Evolutionary conservation across 92 coral and sea anemone genomes (phyloP).

Genomic region (Epizoanthus illoricatus): DNA sequence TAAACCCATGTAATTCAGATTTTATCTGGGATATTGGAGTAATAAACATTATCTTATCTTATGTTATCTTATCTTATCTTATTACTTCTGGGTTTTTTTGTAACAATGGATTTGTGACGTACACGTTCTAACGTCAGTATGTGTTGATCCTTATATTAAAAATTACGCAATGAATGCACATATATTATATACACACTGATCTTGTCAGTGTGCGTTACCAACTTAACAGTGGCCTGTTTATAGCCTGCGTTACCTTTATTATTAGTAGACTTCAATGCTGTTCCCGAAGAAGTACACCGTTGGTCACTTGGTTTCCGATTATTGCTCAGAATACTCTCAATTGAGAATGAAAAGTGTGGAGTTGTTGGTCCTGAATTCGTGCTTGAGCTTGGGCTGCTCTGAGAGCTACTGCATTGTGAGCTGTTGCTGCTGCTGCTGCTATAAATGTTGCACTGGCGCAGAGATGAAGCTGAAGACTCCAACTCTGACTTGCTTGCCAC

Average conservation of each 20-base stretch:
- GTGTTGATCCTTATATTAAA: too few species aligned
- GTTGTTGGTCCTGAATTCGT: neutral
- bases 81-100: too few species aligned
- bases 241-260: neutral
- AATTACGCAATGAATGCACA: too few species aligned
- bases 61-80: too few species aligned
- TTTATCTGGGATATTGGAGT: too few species aligned
- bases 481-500: neutral
- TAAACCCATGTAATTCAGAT: too few species aligned
- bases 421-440: neutral
- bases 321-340: slow-evolving; percentile 4
- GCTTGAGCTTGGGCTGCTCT: neutral
- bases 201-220: too few species aligned
- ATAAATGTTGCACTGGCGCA: neutral
- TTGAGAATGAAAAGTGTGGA: neutral
- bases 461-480: neutral
- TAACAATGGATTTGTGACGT: too few species aligned
- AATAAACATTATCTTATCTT: too few species aligned
- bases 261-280: neutral
- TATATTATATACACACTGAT: too few species aligned
- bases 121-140: too few species aligned
- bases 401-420: neutral
- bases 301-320: neutral
- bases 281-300: neutral
- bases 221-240: too few species aligned